Percentiles rank a stretch among this genome's conserved stretches.
Conservation (phyloP, 1,140 invertebrate genomes). For the Caerostris extrusa region DNA sequence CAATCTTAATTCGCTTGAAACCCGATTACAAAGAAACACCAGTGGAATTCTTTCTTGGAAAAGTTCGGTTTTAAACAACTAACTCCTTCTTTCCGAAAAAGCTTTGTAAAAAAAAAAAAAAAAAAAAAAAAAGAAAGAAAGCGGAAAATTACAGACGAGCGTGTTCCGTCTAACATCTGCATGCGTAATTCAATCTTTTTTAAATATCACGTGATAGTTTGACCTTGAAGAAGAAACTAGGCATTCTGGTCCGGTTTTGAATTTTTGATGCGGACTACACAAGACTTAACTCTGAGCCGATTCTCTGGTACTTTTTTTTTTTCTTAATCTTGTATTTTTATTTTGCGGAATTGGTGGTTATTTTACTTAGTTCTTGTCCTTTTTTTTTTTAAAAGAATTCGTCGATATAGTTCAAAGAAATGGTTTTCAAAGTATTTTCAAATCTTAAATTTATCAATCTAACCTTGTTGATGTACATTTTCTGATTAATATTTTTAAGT, state of each 20-base stretch:
- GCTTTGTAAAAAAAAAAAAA: neutral
- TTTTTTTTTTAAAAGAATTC: too few relatives aligned
- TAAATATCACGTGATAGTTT: slow-evolving; percentile 20
- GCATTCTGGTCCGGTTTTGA: slow-evolving; percentile 26
- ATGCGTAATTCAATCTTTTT: slow-evolving; percentile 2
- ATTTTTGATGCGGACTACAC: neutral
- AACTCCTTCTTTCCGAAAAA: neutral
- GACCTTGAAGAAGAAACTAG: slow-evolving; percentile 1
- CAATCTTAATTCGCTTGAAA: too few relatives aligned
- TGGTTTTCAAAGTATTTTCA: too few relatives aligned
- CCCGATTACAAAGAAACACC: neutral
- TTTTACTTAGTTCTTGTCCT: too few relatives aligned
- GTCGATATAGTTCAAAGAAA: too few relatives aligned
- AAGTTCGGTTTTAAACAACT: neutral
- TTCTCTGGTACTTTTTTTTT: neutral
- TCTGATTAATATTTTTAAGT: too few relatives aligned
- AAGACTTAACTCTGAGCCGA: neutral
- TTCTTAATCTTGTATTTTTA: neutral
- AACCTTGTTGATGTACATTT: too few relatives aligned
- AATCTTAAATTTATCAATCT: too few relatives aligned
- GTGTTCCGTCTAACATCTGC: neutral
- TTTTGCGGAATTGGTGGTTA: too few relatives aligned
- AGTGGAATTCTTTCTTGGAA: neutral
- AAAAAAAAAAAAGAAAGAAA: neutral
- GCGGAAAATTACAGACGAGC: too few relatives aligned